Evolutionary conservation across 2,888 invertebrate genomes (phyloP).

Genomic region (Ophion ventricosus): DNA sequence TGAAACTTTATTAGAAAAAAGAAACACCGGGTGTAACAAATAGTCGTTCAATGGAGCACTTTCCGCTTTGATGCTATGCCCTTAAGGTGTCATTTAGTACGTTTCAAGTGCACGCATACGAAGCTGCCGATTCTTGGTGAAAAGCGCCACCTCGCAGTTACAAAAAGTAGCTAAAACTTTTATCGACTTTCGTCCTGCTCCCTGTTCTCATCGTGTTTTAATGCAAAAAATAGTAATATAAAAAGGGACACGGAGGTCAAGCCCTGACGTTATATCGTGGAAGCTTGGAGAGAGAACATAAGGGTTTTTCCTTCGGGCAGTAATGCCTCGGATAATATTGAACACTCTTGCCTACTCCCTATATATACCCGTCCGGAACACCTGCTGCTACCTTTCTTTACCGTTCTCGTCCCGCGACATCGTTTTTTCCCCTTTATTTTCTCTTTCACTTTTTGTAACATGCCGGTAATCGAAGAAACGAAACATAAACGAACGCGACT

Average conservation of each 20-base stretch:
- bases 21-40: too few relatives aligned
- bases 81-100: too few relatives aligned
- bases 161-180: conserved; percentile 8
- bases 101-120: not conserved
- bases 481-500: conserved; percentile 39
- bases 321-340: conserved; percentile 44
- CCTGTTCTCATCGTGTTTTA: not conserved
- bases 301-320: conserved; percentile 23
- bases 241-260: conserved; percentile 10
- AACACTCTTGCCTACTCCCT: conserved; percentile 1
- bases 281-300: conserved; percentile 17
- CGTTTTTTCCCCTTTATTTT: conserved; percentile 6
- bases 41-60: too few relatives aligned
- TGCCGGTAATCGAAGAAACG: conserved; percentile 54
- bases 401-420: not conserved
- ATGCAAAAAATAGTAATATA: conserved; percentile 1
- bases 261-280: not conserved
- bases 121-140: not conserved
- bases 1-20: too few relatives aligned
- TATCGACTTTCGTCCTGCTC: not conserved
- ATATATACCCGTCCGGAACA: conserved; percentile 18
- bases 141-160: not conserved
- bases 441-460: conserved; percentile 27
- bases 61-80: too few relatives aligned
- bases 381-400: conserved; percentile 34